phyloP scores from a whole-genome alignment of 2,113 vertebrate genomes.

The Mus pahari region DNA sequence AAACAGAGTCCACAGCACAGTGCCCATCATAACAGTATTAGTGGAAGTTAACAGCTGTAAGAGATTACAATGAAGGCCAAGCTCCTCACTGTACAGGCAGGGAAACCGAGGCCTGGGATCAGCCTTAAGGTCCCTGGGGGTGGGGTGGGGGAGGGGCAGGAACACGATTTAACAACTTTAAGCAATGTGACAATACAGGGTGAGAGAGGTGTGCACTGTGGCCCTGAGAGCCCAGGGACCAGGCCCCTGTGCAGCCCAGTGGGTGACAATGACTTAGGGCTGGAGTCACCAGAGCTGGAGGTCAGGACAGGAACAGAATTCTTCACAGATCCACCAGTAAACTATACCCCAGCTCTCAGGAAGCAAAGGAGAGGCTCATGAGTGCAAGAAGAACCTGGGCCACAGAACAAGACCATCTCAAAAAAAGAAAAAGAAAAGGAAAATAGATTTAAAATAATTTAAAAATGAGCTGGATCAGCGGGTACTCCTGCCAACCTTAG shows the following conservation, averaged over 20 bases:
- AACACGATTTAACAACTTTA: not conserved
- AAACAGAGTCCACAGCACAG: not conserved
- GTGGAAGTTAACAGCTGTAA: not conserved
- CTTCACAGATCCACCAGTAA: not conserved
- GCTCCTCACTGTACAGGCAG: not conserved
- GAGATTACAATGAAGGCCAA: not conserved
- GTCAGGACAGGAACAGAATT: not conserved
- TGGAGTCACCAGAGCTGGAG: not conserved
- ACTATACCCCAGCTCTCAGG: not conserved
- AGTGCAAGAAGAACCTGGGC: not conserved
- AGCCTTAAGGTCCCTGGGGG: not conserved
- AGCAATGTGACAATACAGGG: not conserved
- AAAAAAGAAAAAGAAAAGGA: no score
- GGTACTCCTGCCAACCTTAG: no score
- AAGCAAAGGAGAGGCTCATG: not conserved
- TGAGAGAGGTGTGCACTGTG: not conserved
- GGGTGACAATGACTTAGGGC: not conserved
- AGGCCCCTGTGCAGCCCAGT: not conserved
- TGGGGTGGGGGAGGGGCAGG: not conserved
- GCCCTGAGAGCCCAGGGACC: not conserved
- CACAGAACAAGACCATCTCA: not conserved
- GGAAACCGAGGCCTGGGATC: slow-evolving; percentile 2
- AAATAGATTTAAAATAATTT: not conserved
- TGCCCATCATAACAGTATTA: not conserved
- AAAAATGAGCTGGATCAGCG: not conserved